These are phyloP conservation scores for Eunapius fragilis DNA, from an alignment of 37 sponge, comb jelly and placozoan species.

Conservation along the genomic window DNA sequence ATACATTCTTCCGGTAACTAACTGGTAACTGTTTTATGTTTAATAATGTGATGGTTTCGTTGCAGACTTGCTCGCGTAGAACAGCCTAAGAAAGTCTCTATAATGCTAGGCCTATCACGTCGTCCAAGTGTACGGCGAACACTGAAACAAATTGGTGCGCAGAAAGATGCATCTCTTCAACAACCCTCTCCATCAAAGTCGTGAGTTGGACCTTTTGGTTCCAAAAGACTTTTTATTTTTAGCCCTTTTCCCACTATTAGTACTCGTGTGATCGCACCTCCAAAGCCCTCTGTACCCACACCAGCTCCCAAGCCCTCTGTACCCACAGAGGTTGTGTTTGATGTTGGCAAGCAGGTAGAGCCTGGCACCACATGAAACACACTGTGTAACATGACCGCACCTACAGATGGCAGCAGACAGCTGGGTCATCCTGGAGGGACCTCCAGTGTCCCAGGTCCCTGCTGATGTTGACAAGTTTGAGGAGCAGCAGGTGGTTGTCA, in stretches of 20 bases:
- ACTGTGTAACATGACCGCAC: no score
- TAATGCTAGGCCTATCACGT: background rate
- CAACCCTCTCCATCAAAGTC: background rate
- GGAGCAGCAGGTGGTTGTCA: constrained; percentile 47
- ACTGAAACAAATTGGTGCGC: background rate
- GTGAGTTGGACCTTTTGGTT: background rate
- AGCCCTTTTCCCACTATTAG: background rate
- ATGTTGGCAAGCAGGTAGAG: background rate
- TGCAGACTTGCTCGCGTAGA: background rate
- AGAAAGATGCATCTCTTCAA: background rate
- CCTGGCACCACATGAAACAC: no score
- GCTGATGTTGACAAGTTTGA: constrained; percentile 26
- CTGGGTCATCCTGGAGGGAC: constrained; percentile 33
- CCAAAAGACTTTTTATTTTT: no score
- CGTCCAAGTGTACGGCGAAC: background rate
- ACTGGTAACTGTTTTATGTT: background rate
- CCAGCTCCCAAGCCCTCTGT: background rate
- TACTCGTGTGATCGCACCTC: background rate
- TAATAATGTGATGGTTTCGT: background rate
- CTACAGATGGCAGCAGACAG: background rate
- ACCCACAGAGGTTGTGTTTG: background rate
- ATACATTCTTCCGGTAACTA: constrained; percentile 81
- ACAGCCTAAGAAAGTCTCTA: constrained; percentile 1
- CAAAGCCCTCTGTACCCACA: background rate
- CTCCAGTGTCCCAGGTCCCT: constrained; percentile 11